Conservation (phyloP, 2,113 vertebrate genomes). For the Penelope pileata region DNA sequence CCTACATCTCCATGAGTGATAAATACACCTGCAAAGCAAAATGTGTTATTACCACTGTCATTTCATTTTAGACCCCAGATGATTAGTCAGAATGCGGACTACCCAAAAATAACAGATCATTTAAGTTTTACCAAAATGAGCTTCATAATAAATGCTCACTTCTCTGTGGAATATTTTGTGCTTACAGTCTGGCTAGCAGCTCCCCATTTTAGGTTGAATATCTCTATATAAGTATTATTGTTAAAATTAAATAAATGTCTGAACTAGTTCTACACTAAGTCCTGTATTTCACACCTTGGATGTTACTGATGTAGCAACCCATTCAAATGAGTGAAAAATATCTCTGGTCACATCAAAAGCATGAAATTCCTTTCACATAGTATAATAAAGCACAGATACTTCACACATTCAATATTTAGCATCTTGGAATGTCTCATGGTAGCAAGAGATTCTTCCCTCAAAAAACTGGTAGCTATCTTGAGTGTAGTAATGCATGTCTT, state of each 20-base stretch:
- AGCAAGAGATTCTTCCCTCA: neutral
- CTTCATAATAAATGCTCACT: neutral
- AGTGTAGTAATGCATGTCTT: neutral
- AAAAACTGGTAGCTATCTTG: neutral
- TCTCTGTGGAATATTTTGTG: neutral
- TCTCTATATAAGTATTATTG: neutral
- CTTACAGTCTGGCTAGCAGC: neutral
- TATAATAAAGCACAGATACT: neutral
- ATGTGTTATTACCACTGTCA: neutral
- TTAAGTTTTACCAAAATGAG: neutral
- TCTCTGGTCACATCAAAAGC: neutral
- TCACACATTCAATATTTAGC: neutral
- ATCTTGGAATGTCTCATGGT: neutral
- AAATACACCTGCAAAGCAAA: conserved; percentile 87
- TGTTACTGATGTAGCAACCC: neutral
- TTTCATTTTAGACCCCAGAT: neutral
- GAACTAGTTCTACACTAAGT: neutral
- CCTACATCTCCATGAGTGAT: conserved; percentile 98
- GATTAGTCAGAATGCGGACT: neutral
- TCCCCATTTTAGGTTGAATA: neutral
- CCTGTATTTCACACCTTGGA: neutral
- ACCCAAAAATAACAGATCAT: neutral
- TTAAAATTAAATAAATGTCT: neutral
- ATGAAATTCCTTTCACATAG: neutral
- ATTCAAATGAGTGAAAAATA: neutral